Base-by-base conservation (phyloP, 2,797 vertebrate genomes). In the Labeo calbasu region DNA sequence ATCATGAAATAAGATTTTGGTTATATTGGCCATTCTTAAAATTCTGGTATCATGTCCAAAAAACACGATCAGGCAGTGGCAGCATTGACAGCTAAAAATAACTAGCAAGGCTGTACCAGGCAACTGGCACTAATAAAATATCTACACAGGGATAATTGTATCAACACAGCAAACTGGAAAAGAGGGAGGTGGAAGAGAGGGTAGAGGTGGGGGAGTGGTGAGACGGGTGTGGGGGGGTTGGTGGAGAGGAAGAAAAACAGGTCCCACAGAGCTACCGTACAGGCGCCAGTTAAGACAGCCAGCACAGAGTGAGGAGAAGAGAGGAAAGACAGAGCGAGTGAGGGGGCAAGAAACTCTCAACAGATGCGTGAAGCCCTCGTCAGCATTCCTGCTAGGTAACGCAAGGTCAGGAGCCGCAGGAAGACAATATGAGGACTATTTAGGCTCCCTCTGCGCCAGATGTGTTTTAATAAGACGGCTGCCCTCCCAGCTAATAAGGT, bases 401-500 rank as follows among this genome's bases (percentile, higher is more conserved):
- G 92, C 95, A 93, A 93, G 95, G 95, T 96, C 93, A 94, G 95
- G 89, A 94, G 93, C 93, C 86, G 93, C 95, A 92, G 95, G 95
- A 95, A 96, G 95, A 97, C 95, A 96, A 96, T 96, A 93, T 95
- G 92, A 92, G 94, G 95, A 93, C 95, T 96, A 92, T 95, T 95
- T 92, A 91, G 94, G 95, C 95, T 96, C 95, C 94, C 95, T 94
- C 93, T 93, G 94, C 91, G 93, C 97, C 97, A 99, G 97, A 98
- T 99, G 97, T 97, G 97, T 95, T 95, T 95, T 96, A 96, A 96
- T 95, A 96, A 96, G 96, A 95, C 96, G 95, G 96, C 97, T 98
- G 97, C 97, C 97, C 97, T 97, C 94, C 90, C 86, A 96, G 95
- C 96, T 97, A 97, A 97, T 96, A 97, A 97, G 97, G 98, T 99